Percentiles rank a stretch among this genome's conserved stretches.
These are phyloP conservation scores for Ianthella basta DNA, from an alignment of 37 sponge, comb jelly and placozoan genomes.

Conservation along the genomic window DNA sequence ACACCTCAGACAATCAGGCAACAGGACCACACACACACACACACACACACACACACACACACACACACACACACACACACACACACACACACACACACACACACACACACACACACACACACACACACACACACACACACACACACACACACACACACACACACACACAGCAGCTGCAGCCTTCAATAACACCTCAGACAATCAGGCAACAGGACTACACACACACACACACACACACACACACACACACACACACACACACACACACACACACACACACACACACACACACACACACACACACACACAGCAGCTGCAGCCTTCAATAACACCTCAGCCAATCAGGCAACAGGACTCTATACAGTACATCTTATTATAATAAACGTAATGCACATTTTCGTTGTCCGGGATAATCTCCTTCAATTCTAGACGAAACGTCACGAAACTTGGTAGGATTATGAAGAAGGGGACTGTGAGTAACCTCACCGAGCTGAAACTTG, in stretches of 20 bases:
- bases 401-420: too few relatives aligned
- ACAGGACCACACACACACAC: slow-evolving; percentile 25
- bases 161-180: slow-evolving; percentile 19
- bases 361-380: too few relatives aligned
- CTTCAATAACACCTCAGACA: background rate
- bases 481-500: too few relatives aligned
- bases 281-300: slow-evolving; percentile 29
- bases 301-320: slow-evolving; percentile 25
- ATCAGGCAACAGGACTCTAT: background rate
- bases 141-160: slow-evolving; percentile 43
- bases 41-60: slow-evolving; percentile 30
- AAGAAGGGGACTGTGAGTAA: too few relatives aligned
- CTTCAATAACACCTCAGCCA: background rate
- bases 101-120: slow-evolving; percentile 26
- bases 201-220: background rate
- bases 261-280: slow-evolving; percentile 38
- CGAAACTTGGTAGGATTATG: too few relatives aligned
- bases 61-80: slow-evolving; percentile 25
- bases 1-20: too few relatives aligned
- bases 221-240: slow-evolving; percentile 29
- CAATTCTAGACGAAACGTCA: too few relatives aligned
- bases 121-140: slow-evolving; percentile 48
- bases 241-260: slow-evolving; percentile 32
- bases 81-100: slow-evolving; percentile 40
- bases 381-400: too few relatives aligned